Evolutionary conservation across 2,797 vertebrate species (phyloP).

Genomic region (Ptychadena robeensis): DNA sequence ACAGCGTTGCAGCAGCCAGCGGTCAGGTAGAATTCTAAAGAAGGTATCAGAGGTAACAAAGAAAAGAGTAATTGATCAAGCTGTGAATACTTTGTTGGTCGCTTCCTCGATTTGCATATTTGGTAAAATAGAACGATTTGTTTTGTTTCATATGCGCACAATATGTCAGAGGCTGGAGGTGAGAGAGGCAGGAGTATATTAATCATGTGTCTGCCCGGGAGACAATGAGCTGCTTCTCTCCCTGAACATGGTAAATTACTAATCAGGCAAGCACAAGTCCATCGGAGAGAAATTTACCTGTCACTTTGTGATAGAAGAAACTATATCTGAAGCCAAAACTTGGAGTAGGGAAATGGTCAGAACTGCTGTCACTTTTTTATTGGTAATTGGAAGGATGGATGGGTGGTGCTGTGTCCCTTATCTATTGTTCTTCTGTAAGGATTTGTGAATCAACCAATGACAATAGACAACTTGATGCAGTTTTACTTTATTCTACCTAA

Average conservation of each 20-base stretch:
- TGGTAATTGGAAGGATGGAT: no score
- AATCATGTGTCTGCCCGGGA: neutral
- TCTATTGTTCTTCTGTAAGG: no score
- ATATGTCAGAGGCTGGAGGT: constrained; percentile 4
- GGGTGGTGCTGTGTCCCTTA: no score
- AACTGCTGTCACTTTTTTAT: no score
- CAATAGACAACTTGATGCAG: no score
- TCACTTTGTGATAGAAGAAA: neutral
- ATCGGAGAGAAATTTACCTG: neutral
- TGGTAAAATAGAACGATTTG: constrained; percentile 2
- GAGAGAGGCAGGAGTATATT: neutral
- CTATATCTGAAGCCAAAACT: neutral
- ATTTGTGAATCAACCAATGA: no score
- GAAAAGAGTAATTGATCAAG: neutral
- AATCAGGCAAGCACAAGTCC: neutral
- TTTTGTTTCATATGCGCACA: constrained; percentile 1
- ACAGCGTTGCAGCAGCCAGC: neutral
- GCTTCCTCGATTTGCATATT: neutral
- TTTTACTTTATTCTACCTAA: no score
- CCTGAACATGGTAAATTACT: neutral
- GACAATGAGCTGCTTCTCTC: neutral
- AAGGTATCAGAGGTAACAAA: neutral
- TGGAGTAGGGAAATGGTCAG: neutral
- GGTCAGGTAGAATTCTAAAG: neutral
- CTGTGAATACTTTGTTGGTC: neutral